Base-by-base conservation (phyloP, 2,888 invertebrate species). In the Cosmia trapezina region DNA sequence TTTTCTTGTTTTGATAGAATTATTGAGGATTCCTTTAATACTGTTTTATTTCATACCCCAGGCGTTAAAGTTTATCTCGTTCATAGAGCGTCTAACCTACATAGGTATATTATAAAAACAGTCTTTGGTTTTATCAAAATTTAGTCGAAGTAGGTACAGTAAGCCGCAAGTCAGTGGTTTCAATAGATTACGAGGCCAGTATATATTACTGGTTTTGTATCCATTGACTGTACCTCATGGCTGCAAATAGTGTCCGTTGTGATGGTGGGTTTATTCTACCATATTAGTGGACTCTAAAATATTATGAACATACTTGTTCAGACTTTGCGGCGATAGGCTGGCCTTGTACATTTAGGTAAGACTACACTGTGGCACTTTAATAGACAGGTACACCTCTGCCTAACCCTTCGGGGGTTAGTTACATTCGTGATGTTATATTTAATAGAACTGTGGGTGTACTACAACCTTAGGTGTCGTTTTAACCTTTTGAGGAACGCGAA, bases 1-100 rank as follows among this genome's bases (percentile, higher is more conserved):
- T 93, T 94, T 94, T 92, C 93, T 93, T 93, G 93, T 94, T 94
- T 92, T 91, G 90, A 89, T 92, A 93, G 92, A 94, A 92, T 93
- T 94, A 94, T 93, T 89, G 92, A 76, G 87, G 89, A 90, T 90
- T 91, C 92, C 90, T 93, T 93, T 93, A 91, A 92, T 93, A 92
- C 88, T 64, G 91, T 91, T 93, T 92, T 78, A 65, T 82, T 72
- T 45, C 28, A 65, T 69, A 54, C 49, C 37, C 9, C 37, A 17
- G 56, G 33, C 57, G 53, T 41, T 57, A 51, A 47, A 56, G 47
- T 59, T 62, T 74, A 56, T 80, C 80, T 62, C 12, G 45, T 22
- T 61, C 22, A 11, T 70, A 45, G 28, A 43, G 14, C 7, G 6
- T 9, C 45, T 22, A 49, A 51, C 19, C 19, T 28, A 28, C 28